Percentiles rank a stretch among this genome's conserved stretches.
Evolutionary conservation across 2,797 vertebrate genomes (phyloP).

Genomic region (Rhadinocentrus ornatus): DNA sequence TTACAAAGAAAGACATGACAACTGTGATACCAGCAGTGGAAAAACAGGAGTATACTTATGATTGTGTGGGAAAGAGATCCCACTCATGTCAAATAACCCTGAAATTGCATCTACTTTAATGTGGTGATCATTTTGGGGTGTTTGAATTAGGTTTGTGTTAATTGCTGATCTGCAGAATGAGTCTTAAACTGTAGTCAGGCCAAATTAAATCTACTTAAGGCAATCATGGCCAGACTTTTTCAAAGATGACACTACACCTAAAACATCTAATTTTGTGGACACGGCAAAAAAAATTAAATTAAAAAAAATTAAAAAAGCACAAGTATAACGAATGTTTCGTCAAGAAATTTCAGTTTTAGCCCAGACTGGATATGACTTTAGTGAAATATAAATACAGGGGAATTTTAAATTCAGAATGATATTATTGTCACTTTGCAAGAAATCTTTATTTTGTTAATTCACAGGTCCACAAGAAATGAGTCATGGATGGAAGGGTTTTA

Average conservation of each 20-base stretch:
- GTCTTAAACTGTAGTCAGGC: background rate
- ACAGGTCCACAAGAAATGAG: background rate
- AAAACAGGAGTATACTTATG: slow-evolving; percentile 13
- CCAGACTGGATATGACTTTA: background rate
- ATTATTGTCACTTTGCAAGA: background rate
- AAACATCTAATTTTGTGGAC: background rate
- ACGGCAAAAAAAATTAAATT: background rate
- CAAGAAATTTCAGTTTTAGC: background rate
- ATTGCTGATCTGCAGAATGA: background rate
- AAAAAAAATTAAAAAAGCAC: no score
- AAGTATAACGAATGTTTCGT: background rate
- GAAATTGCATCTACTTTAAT: slow-evolving; percentile 19
- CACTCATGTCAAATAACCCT: slow-evolving; percentile 22
- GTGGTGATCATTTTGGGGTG: background rate
- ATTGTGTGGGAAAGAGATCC: slow-evolving; percentile 21
- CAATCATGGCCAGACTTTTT: background rate
- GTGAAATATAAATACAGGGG: background rate
- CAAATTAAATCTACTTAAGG: background rate
- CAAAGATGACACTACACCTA: background rate
- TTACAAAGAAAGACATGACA: slow-evolving; percentile 55
- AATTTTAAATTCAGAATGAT: background rate
- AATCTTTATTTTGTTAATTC: background rate
- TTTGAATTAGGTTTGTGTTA: background rate
- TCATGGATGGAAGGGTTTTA: background rate
- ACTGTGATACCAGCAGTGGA: slow-evolving; percentile 27